These are phyloP conservation scores for Reticulitermes lucifugus DNA, from an alignment of 2,888 invertebrate species.

Conservation along the genomic window DNA sequence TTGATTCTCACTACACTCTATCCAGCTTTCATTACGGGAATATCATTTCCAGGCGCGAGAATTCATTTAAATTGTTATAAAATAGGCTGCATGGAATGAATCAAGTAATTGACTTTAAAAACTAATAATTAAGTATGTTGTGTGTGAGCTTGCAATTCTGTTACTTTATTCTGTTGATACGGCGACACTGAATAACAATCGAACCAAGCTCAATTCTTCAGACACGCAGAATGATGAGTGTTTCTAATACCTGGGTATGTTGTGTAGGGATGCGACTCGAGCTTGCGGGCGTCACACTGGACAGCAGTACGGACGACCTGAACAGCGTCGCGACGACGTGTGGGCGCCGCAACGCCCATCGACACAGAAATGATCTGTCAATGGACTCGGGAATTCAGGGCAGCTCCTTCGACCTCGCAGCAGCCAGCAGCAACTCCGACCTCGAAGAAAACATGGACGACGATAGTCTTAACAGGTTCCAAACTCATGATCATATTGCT, in stretches of 20 bases:
- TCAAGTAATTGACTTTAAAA: no score
- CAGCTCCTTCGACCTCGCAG: constrained; percentile 51
- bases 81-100: no score
- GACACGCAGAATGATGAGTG: not conserved
- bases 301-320: constrained; percentile 49
- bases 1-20: not conserved
- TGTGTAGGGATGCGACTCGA: constrained; percentile 39
- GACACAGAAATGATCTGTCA: constrained; percentile 48
- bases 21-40: not conserved
- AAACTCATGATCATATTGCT: no score
- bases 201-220: not conserved
- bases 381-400: constrained; percentile 54
- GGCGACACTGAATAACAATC: not conserved
- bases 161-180: not conserved
- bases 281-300: constrained; percentile 50
- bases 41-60: not conserved
- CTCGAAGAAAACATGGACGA: constrained; percentile 7
- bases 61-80: no score
- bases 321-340: constrained; percentile 27
- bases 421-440: constrained; percentile 3
- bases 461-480: constrained; percentile 8
- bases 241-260: not conserved
- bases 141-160: not conserved
- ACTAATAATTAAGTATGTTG: no score
- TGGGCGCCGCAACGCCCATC: not conserved